A percentile compares a stretch with the other conserved stretches of the same genome.
Evolutionary conservation across 37 sponge, comb jelly and placozoan genomes (phyloP).

Genomic region (Petrosia ficiformis): DNA sequence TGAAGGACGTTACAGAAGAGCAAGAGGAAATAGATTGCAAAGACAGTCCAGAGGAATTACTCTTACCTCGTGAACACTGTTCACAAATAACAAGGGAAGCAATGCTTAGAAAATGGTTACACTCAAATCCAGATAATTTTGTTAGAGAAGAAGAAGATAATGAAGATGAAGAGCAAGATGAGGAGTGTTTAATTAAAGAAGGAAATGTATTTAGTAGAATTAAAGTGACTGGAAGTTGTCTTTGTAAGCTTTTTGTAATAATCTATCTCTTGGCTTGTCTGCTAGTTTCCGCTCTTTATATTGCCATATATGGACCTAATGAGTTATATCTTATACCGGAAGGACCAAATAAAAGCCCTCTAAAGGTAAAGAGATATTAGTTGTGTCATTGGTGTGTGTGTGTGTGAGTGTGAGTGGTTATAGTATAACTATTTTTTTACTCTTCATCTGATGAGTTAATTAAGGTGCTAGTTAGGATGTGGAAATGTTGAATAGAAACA

Average conservation of each 20-base stretch:
- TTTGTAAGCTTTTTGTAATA: constrained; percentile 46
- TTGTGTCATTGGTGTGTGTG: background rate
- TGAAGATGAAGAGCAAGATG: background rate
- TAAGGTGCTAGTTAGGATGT: too few species aligned
- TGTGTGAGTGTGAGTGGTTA: background rate
- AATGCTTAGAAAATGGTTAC: background rate
- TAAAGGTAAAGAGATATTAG: background rate
- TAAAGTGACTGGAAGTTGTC: constrained; percentile 27
- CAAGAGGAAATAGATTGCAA: too few species aligned
- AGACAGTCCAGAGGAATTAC: too few species aligned
- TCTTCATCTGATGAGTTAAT: background rate
- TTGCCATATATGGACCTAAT: constrained; percentile 60
- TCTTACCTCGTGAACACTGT: too few species aligned
- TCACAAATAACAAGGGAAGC: too few species aligned
- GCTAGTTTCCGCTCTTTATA: constrained; percentile 61
- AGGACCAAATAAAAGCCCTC: background rate
- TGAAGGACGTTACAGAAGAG: too few species aligned
- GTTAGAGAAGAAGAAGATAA: background rate
- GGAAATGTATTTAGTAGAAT: background rate
- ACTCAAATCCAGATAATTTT: background rate
- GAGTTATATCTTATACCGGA: constrained; percentile 18
- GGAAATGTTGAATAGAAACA: too few species aligned
- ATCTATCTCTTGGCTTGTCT: constrained; percentile 66
- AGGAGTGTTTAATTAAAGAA: too few species aligned
- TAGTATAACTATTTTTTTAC: background rate